Percentiles rank a stretch among this genome's conserved stretches.
phyloP scores from a whole-genome alignment of 1,140 invertebrate genomes.

The Orchestia grillus region DNA sequence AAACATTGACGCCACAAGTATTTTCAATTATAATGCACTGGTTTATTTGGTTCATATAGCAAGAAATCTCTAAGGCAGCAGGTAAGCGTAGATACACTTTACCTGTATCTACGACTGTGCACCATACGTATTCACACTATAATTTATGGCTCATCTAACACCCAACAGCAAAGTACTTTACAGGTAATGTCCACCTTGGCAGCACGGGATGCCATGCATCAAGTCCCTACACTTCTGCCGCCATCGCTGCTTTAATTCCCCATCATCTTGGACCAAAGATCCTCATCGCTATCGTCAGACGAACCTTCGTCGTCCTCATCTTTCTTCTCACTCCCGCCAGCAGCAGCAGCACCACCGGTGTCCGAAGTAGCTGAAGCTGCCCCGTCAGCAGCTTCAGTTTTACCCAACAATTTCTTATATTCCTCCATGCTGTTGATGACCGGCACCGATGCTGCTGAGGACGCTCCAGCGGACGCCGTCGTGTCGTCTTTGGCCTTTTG shows the following conservation, averaged over 20 bases:
- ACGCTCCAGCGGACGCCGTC: neutral
- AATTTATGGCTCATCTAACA: no score
- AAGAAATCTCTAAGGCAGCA: no score
- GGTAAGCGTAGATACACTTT: no score
- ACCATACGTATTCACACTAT: no score
- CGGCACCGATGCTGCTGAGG: conserved; percentile 61
- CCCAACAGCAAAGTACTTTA: no score
- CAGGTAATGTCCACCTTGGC: no score
- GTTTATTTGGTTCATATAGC: no score
- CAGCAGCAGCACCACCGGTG: neutral
- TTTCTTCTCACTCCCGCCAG: neutral
- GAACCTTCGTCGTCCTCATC: conserved; percentile 58
- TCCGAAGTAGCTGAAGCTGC: neutral
- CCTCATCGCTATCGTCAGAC: conserved; percentile 66
- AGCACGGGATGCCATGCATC: no score
- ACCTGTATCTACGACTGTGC: no score
- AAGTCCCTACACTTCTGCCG: no score
- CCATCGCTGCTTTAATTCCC: conserved; percentile 59
- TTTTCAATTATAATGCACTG: no score
- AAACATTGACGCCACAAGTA: no score
- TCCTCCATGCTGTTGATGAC: conserved; percentile 70
- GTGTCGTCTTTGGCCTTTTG: neutral
- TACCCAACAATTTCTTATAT: conserved; percentile 69
- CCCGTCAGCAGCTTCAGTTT: conserved; percentile 29
- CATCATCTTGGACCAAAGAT: conserved; percentile 67